Evolutionary conservation across 2,888 invertebrate species (phyloP), one percentile per base, ranked within the genome.

Genomic region (Branchipolynoe longqiensis): DNA sequence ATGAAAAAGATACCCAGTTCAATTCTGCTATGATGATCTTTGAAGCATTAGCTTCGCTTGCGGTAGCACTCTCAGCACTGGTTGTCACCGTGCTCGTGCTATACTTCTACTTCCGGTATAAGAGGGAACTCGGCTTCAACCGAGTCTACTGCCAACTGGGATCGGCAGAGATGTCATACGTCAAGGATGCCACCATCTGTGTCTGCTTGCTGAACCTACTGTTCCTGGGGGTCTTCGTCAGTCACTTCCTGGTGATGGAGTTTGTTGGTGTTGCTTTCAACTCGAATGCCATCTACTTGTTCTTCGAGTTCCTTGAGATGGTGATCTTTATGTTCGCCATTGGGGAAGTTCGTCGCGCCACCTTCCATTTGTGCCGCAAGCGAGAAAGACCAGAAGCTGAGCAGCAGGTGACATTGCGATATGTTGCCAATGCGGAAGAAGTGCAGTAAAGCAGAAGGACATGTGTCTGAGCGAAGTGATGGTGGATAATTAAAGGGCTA

Each of bases 401-500:
- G 2, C 31, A 78, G 28, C 41, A 54, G 28, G 28, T 48, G 1
- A 78, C 78, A n/a, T 54, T 78, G 48, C 25, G 54, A 31, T 78
- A 78, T 25, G 78, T 78, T 25, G 78, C 78, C 78, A 78, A 41
- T 48, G 78, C 78, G 12, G 78, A 78, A 22, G 78, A 78, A 18
- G 54, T 48, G 3, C 28, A 41, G 69, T 69, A 31, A 62, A n/a
- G n/a, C n/a, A n/a, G n/a, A n/a, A n/a, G n/a, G n/a, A n/a, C n/a
- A n/a, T n/a, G n/a, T n/a, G n/a, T n/a, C n/a, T n/a, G n/a, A n/a
- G n/a, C n/a, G n/a, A n/a, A n/a, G n/a, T n/a, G n/a, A n/a, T n/a
- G n/a, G n/a, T n/a, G n/a, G n/a, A n/a, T n/a, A n/a, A n/a, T n/a
- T n/a, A n/a, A n/a, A n/a, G n/a, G n/a, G n/a, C n/a, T n/a, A n/a